Conservation (phyloP, 2,888 invertebrate genomes). For the Drosophila leonis region DNA sequence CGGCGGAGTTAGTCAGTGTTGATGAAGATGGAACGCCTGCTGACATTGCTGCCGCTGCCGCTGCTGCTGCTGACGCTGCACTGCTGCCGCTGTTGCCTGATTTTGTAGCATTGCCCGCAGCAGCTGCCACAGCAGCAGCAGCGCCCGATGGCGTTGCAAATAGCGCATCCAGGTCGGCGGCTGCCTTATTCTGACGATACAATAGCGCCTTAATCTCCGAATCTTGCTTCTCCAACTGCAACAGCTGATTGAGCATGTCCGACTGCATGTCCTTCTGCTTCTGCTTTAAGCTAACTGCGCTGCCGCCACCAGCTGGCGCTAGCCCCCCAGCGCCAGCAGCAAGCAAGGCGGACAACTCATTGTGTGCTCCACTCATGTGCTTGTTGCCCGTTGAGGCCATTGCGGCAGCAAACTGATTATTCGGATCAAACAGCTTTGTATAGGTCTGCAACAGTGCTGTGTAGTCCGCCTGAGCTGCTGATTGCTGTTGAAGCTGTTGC, state of each 20-base stretch:
- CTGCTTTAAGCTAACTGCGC: slow-evolving; percentile 61
- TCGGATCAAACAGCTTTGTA: slow-evolving; percentile 84
- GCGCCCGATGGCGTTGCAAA: slow-evolving; percentile 82
- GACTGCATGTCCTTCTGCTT: slow-evolving; percentile 81
- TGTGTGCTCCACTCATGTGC: slow-evolving; percentile 74
- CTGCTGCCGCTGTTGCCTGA: slow-evolving; percentile 50
- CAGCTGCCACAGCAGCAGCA: slow-evolving; percentile 48
- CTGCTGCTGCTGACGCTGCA: slow-evolving; percentile 42
- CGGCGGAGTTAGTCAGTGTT: slow-evolving; percentile 78
- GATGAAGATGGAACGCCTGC: slow-evolving; percentile 67
- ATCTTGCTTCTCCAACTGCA: slow-evolving; percentile 84
- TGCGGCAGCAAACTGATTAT: slow-evolving; percentile 80
- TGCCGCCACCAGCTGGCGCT: slow-evolving; percentile 36
- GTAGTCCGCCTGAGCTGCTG: slow-evolving; percentile 81
- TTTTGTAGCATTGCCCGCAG: slow-evolving; percentile 45
- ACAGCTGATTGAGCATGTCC: slow-evolving; percentile 84
- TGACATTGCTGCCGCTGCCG: slow-evolving; percentile 26
- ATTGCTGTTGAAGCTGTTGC: slow-evolving; percentile 67
- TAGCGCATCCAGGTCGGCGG: slow-evolving; percentile 83
- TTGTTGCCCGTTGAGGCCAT: slow-evolving; percentile 66
- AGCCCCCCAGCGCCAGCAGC: slow-evolving; percentile 72
- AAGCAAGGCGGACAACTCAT: slow-evolving; percentile 82
- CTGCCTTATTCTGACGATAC: slow-evolving; percentile 84
- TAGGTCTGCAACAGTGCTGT: slow-evolving; percentile 84
- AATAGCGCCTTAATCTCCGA: slow-evolving; percentile 83